Conservation (phyloP, 1,140 invertebrate species). For the Pachypeltis micranthus region DNA sequence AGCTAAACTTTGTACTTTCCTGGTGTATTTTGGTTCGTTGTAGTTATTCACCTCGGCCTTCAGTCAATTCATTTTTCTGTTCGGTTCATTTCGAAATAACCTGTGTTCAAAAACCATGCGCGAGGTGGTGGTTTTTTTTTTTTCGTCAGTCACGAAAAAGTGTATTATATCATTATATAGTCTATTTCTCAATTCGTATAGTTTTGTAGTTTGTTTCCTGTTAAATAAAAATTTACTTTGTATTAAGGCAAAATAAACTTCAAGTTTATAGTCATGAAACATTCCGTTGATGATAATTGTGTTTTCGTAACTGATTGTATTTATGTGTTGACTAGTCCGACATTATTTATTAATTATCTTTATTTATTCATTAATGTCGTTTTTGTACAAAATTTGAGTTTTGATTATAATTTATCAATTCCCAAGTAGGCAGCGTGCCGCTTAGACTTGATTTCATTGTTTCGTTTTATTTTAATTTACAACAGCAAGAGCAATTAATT, state of each 20-base stretch:
- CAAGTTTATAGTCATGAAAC: no score
- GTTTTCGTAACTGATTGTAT: no score
- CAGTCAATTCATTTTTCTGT: no score
- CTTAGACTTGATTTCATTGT: slow-evolving; percentile 2
- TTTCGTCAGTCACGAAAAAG: no score
- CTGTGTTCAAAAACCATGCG: no score
- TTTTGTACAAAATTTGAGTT: background rate
- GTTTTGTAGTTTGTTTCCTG: slow-evolving; percentile 3
- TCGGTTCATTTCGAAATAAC: no score
- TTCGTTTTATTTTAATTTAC: background rate
- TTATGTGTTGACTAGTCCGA: slow-evolving; percentile 18
- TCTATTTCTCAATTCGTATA: background rate
- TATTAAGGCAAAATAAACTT: no score
- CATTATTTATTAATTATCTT: background rate
- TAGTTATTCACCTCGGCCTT: no score
- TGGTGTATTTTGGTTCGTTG: no score
- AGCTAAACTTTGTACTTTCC: background rate
- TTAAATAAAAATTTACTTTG: background rate
- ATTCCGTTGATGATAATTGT: no score
- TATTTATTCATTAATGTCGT: slow-evolving; percentile 8
- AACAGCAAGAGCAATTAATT: slow-evolving; percentile 21
- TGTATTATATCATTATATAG: slow-evolving; percentile 1
- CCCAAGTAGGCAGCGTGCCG: background rate
- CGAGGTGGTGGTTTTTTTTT: no score
- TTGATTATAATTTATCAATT: slow-evolving; percentile 11